Base-by-base conservation (phyloP, 2,888 invertebrate genomes). In the Polydrusus tereticollis region DNA sequence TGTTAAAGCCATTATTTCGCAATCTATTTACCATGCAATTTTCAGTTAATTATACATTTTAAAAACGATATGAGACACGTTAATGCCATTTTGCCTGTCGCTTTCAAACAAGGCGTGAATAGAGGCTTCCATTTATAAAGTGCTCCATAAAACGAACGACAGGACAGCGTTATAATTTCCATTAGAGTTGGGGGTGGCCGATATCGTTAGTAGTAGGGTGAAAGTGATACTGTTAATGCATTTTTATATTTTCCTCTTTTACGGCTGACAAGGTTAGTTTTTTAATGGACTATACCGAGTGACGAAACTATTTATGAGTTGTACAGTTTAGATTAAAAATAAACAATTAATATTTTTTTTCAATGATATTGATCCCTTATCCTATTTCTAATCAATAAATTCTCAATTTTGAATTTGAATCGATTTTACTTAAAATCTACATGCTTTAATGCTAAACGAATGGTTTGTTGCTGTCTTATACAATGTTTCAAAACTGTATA, bases 41-140 rank as follows among this genome's bases (percentile, higher is more conserved):
- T 41, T 6, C 14, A 16, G 16, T n/a, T 16, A 36, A 36, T 12
- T 36, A 7, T 36, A 33, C 33, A 33, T 33, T 8, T 4, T 45
- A 16, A 47, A 47, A 47, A 23, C 21, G 21, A 47, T 21, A 45
- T 21, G 6, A 36, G 23, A 10, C 23, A 21, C 47, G 45, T 21
- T 23, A 12, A 47, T n/a, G 21, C 20, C 47, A 47, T 23, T 47
- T 12, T 14, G 12, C 6, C 55, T 55, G 16, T 55, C 29, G 8
- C 55, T 29, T 55, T 18, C n/a, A 55, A 55, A 26, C 55, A 50
- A 59, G 70, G 70, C 33, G 70, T 59, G 65, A 59, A 65, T 16
- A 36, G 8, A 14, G 57, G 45, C 29, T 41, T 38, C 23, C 58
- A 64, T 71, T 71, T 65, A 65, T 50, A 47, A 71, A 71, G 63